These are phyloP conservation scores for Petromus typicus DNA, from an alignment of 2,113 vertebrate species.

Conservation along the genomic window DNA sequence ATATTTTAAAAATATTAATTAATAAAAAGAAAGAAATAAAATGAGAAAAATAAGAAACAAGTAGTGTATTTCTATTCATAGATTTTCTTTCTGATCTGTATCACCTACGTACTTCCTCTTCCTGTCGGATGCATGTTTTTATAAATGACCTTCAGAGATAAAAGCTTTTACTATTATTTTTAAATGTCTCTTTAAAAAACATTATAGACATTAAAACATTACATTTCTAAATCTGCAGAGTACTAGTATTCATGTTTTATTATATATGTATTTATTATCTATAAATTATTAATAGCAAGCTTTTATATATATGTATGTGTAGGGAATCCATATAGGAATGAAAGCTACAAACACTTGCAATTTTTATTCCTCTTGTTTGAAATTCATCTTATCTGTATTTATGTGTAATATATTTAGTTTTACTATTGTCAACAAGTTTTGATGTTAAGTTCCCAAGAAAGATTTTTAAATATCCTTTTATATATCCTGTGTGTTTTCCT, in stretches of 20 bases:
- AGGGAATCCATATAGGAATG: not conserved
- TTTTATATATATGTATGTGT: not conserved
- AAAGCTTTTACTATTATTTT: not conserved
- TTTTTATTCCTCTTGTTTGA: not conserved
- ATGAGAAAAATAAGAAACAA: not conserved
- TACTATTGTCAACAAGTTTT: not conserved
- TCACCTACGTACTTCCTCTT: not conserved
- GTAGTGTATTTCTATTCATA: not conserved
- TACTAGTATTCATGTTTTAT: not conserved
- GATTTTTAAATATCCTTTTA: not conserved
- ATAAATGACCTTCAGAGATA: not conserved
- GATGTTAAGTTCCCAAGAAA: not conserved
- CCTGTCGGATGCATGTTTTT: not conserved
- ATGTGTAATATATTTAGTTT: not conserved
- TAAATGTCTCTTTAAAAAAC: not conserved
- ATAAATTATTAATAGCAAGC: not conserved
- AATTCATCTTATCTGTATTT: not conserved
- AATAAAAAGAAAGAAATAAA: not conserved
- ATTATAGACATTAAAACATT: not conserved
- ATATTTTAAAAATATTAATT: too few species aligned
- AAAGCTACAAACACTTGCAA: not conserved
- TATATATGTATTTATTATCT: not conserved
- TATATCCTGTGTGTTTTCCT: not conserved
- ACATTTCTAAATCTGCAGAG: not conserved
- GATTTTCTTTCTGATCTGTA: not conserved